phyloP scores from a whole-genome alignment of 2,113 vertebrate species.

The Scortum barcoo region DNA sequence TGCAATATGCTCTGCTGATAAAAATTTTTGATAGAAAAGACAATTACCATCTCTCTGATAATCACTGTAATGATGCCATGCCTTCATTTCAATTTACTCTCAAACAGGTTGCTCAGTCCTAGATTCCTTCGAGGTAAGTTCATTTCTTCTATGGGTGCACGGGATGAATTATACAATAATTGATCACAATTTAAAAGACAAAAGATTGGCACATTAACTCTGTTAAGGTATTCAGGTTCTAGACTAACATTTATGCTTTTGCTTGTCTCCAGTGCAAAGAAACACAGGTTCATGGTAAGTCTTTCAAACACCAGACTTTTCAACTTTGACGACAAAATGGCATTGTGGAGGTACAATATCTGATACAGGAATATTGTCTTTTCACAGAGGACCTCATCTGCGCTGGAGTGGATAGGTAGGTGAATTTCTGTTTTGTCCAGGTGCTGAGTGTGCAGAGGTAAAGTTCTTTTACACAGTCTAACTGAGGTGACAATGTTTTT shows the following conservation, averaged over 20 bases:
- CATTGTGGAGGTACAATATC: background rate
- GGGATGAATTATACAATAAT: background rate
- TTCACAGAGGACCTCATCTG: conserved; percentile 59
- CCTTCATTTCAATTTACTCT: background rate
- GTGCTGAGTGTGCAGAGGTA: background rate
- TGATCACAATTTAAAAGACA: background rate
- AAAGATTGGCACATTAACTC: background rate
- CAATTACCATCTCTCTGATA: too few relatives aligned
- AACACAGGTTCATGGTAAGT: conserved; percentile 63
- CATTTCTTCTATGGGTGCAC: background rate
- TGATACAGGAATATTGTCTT: conserved; percentile 7
- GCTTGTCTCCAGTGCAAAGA: conserved; percentile 59
- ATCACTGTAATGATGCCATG: background rate
- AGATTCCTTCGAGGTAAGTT: conserved; percentile 39
- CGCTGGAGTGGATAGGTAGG: conserved; percentile 35
- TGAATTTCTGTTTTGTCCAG: background rate
- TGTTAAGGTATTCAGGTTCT: too few relatives aligned
- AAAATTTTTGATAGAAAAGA: background rate
- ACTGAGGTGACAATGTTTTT: background rate
- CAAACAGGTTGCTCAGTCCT: conserved; percentile 38
- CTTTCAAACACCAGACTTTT: background rate
- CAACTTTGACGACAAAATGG: background rate
- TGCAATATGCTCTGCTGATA: background rate
- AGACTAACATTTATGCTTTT: conserved; percentile 16
- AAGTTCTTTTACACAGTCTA: background rate